A percentile compares a stretch with the other conserved stretches of the same genome.
These are phyloP conservation scores for Thymelicus sylvestris DNA, from an alignment of 2,888 invertebrate species.

Conservation along the genomic window DNA sequence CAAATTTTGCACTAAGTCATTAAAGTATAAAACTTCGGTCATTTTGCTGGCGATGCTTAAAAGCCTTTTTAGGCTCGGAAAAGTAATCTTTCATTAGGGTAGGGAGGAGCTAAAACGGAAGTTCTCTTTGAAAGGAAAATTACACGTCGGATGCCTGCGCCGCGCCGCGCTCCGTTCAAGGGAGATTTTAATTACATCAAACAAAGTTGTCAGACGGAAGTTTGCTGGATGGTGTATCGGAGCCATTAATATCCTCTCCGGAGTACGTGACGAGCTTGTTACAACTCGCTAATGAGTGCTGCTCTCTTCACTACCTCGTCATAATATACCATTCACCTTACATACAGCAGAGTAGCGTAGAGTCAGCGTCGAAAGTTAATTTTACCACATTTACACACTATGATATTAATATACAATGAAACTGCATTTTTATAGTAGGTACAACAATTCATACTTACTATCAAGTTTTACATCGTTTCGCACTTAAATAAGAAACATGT, in stretches of 20 bases:
- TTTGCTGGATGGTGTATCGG: slow-evolving; percentile 52
- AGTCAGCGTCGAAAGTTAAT: background rate
- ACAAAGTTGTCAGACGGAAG: slow-evolving; percentile 72
- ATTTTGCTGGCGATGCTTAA: slow-evolving; percentile 84
- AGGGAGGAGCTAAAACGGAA: slow-evolving; percentile 83
- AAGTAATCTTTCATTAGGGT: slow-evolving; percentile 84
- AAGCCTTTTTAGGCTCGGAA: slow-evolving; percentile 84
- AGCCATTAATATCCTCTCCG: slow-evolving; percentile 54
- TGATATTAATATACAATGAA: background rate
- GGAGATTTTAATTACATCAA: slow-evolving; percentile 83
- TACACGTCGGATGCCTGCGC: slow-evolving; percentile 79
- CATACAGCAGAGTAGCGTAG: background rate
- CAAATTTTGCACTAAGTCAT: slow-evolving; percentile 85
- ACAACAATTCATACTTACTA: background rate
- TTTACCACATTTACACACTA: no score
- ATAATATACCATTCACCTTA: background rate
- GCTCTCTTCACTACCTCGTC: slow-evolving; percentile 4
- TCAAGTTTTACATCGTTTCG: background rate
- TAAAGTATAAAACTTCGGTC: slow-evolving; percentile 85
- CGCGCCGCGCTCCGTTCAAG: slow-evolving; percentile 67
- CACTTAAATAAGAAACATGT: background rate
- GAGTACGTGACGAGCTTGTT: slow-evolving; percentile 46
- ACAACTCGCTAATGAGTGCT: slow-evolving; percentile 54
- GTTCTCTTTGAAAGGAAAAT: slow-evolving; percentile 84
- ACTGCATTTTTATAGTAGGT: background rate